Evolutionary conservation across 1,140 invertebrate species (phyloP).

Genomic region (Leptestheria dahalacensis): DNA sequence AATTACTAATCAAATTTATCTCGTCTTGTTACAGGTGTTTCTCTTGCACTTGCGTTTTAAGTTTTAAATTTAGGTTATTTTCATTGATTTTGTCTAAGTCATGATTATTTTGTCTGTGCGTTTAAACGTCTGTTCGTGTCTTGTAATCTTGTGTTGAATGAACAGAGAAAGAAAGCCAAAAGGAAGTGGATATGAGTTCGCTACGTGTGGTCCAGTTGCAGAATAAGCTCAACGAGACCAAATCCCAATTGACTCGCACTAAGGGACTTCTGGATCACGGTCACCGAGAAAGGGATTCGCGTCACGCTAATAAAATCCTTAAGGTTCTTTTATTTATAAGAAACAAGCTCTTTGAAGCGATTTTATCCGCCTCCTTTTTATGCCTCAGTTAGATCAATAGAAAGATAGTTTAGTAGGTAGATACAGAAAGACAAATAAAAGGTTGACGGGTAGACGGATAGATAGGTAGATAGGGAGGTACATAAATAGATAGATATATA

Average conservation of each 20-base stretch:
- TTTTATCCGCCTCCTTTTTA: neutral
- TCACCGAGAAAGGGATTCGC: constrained; percentile 3
- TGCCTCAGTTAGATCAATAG: too few relatives aligned
- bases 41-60: constrained; percentile 38
- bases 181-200: constrained; percentile 26
- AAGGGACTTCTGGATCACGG: constrained; percentile 6
- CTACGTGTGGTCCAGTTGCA: neutral
- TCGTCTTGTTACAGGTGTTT: constrained; percentile 16
- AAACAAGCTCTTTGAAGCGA: neutral
- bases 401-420: neutral
- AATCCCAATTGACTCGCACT: neutral
- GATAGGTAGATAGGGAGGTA: too few relatives aligned
- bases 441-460: too few relatives aligned
- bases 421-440: neutral
- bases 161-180: constrained; percentile 38
- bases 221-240: neutral
- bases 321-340: neutral
- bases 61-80: too few relatives aligned
- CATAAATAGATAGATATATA: too few relatives aligned
- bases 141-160: too few relatives aligned
- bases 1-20: too few relatives aligned
- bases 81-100: too few relatives aligned
- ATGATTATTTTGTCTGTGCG: too few relatives aligned
- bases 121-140: too few relatives aligned
- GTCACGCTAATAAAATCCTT: constrained; percentile 5